A percentile compares a stretch with the other conserved stretches of the same genome.
phyloP scores from a whole-genome alignment of 2,797 vertebrate genomes.

The Mallotus villosus region DNA sequence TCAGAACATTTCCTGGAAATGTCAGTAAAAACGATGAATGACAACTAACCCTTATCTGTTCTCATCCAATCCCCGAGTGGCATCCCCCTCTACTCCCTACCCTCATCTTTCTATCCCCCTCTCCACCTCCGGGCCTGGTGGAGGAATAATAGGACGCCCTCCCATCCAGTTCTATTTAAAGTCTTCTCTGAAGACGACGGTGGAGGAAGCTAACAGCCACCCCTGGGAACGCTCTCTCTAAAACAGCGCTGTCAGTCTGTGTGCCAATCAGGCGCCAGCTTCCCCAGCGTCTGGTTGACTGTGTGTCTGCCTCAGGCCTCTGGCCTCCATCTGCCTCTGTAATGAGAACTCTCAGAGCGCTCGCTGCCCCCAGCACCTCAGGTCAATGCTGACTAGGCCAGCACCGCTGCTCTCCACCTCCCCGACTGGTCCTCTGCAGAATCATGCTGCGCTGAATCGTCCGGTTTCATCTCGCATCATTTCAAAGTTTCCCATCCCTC shows the following conservation, averaged over 20 bases:
- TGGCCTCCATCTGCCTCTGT: slow-evolving; percentile 30
- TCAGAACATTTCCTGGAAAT: background rate
- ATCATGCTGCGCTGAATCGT: slow-evolving; percentile 28
- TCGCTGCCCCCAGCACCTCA: slow-evolving; percentile 44
- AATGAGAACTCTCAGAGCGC: slow-evolving; percentile 48
- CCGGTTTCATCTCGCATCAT: slow-evolving; percentile 40
- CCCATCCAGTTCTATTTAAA: slow-evolving; percentile 26
- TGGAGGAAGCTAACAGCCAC: slow-evolving; percentile 32
- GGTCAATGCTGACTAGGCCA: slow-evolving; percentile 54
- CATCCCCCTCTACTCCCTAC: slow-evolving; percentile 23
- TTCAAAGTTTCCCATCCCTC: slow-evolving; percentile 41
- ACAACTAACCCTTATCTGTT: background rate
- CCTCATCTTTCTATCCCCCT: slow-evolving; percentile 16
- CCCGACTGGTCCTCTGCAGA: slow-evolving; percentile 44
- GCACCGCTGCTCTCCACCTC: slow-evolving; percentile 55
- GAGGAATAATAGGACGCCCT: slow-evolving; percentile 31
- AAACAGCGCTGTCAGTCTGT: slow-evolving; percentile 40
- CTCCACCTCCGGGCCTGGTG: slow-evolving; percentile 31
- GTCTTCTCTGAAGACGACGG: slow-evolving; percentile 24
- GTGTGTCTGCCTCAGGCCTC: slow-evolving; percentile 7
- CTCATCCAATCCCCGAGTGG: slow-evolving; percentile 3
- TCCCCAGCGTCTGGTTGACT: slow-evolving; percentile 32
- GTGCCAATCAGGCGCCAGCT: slow-evolving; percentile 38
- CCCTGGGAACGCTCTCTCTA: slow-evolving; percentile 23
- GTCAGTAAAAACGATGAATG: slow-evolving; percentile 8